These are phyloP conservation scores for Rhabdornis inornatus DNA, from an alignment of 2,113 vertebrate species.

Conservation along the genomic window DNA sequence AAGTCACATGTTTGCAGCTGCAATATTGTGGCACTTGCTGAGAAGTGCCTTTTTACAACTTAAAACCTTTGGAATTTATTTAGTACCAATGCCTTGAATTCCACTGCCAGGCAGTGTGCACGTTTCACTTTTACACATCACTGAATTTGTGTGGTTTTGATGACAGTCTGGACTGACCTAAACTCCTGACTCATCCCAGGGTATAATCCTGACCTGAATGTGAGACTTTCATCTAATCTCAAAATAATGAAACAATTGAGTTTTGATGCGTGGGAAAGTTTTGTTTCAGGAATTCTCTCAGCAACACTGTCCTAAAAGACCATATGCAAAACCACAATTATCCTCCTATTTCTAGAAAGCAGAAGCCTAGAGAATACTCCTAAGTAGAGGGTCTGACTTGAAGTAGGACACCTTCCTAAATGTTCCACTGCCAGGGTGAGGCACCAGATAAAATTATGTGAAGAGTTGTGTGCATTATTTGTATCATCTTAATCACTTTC, in stretches of 20 bases:
- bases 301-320: not conserved
- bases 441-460: not conserved
- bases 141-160: not conserved
- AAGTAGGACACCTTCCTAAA: not conserved
- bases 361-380: not conserved
- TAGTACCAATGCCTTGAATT: not conserved
- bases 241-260: not conserved
- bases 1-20: not conserved
- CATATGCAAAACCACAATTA: not conserved
- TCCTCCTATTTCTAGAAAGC: not conserved
- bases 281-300: not conserved
- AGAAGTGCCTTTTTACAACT: not conserved
- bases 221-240: not conserved
- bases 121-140: not conserved
- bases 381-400: not conserved
- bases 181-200: not conserved
- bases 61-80: not conserved
- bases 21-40: not conserved
- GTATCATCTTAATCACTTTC: not conserved
- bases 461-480: not conserved
- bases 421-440: not conserved
- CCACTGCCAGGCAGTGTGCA: not conserved
- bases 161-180: not conserved
- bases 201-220: not conserved
- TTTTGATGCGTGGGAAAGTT: not conserved